Conservation (phyloP, 2,888 invertebrate genomes). For the Eledona agricola region DNA sequence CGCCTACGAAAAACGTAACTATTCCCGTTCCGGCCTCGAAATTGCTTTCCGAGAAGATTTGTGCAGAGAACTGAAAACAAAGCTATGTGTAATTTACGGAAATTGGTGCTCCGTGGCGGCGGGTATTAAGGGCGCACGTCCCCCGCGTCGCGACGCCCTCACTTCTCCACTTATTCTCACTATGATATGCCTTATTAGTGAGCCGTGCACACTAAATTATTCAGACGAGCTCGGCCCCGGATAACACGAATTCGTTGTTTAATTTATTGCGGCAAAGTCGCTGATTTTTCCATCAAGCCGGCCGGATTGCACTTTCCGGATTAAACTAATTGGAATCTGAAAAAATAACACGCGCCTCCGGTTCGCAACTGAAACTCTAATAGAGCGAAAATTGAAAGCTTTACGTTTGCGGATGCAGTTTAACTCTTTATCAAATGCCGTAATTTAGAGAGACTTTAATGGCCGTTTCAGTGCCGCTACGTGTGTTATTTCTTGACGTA, state of each 20-base stretch:
- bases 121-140: slow-evolving; percentile 44
- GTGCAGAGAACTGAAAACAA: slow-evolving; percentile 64
- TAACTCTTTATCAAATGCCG: too few species aligned
- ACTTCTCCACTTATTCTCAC: slow-evolving; percentile 42
- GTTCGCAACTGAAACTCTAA: too few species aligned
- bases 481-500: too few species aligned
- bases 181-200: slow-evolving; percentile 56
- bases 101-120: slow-evolving; percentile 61
- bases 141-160: slow-evolving; percentile 30
- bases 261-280: slow-evolving; percentile 44
- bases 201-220: slow-evolving; percentile 50
- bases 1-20: slow-evolving; percentile 63
- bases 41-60: slow-evolving; percentile 66
- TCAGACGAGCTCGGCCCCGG: slow-evolving; percentile 45
- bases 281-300: slow-evolving; percentile 37
- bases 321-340: slow-evolving; percentile 36
- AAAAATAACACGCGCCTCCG: too few species aligned
- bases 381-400: too few species aligned
- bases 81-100: slow-evolving; percentile 66
- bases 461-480: too few species aligned
- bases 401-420: too few species aligned
- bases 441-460: too few species aligned
- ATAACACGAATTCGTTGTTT: slow-evolving; percentile 47
- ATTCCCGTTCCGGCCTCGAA: slow-evolving; percentile 58
- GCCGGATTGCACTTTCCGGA: slow-evolving; percentile 37